Evolutionary conservation across 2,113 vertebrate species (phyloP).

Genomic region (Paraplagusia blochii): DNA sequence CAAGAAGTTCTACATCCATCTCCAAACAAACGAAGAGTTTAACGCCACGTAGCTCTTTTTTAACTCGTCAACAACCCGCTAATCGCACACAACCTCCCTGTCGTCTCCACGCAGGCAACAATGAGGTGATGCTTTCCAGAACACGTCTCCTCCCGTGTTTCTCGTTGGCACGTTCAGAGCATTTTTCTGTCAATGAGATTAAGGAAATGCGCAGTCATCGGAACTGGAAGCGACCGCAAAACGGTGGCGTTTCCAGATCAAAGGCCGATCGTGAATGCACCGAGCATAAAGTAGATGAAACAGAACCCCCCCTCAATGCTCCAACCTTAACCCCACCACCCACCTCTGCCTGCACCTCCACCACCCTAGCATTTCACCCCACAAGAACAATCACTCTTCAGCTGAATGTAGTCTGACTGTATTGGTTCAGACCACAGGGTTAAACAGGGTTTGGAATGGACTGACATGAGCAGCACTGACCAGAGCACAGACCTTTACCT

Average conservation of each 20-base stretch:
- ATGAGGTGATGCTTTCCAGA: not conserved
- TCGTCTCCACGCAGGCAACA: not conserved
- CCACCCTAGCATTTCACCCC: not conserved
- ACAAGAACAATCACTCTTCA: constrained; percentile 27
- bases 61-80: too few relatives aligned
- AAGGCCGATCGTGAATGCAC: constrained; percentile 48
- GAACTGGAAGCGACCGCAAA: constrained; percentile 34
- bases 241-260: constrained; percentile 20
- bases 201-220: constrained; percentile 47
- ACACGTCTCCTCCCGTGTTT: constrained; percentile 17
- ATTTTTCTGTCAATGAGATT: constrained; percentile 42
- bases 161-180: constrained; percentile 11
- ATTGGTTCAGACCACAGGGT: constrained; percentile 8
- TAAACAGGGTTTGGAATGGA: constrained; percentile 7
- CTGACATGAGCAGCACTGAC: constrained; percentile 3
- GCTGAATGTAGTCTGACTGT: constrained; percentile 19
- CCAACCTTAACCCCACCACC: too few relatives aligned
- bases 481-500: not conserved
- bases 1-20: too few relatives aligned
- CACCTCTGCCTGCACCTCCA: constrained; percentile 3
- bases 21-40: too few relatives aligned
- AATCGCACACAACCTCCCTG: too few relatives aligned
- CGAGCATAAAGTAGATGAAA: constrained; percentile 49
- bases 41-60: too few relatives aligned
- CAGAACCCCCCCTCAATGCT: constrained; percentile 19